Base-by-base conservation (phyloP, 1,140 invertebrate species). In the Papilio helenus region DNA sequence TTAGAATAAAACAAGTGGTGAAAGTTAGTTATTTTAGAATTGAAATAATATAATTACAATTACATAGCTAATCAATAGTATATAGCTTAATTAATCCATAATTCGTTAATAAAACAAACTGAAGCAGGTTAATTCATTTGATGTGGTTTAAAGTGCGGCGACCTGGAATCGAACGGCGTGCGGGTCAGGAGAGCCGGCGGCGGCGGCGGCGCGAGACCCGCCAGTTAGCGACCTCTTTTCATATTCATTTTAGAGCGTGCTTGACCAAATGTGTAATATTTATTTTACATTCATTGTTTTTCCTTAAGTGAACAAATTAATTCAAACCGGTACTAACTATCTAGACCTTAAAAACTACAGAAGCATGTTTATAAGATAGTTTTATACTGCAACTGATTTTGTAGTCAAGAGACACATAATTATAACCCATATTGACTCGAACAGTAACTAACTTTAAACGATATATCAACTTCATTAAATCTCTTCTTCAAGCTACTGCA, bases 141-240 rank as follows among this genome's bases (percentile, higher is more conserved):
- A 73, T 49, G 72, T 46, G 20, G 44, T 34, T 46, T 1, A 23
- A 23, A 26, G 44, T 23, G 14, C 20, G 20, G n/a, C 20, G 72
- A 73, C 44, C 72, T 49, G 72, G 72, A 73, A 73, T 46, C 44
- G 72, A 73, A 73, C 72, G 5, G 9, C 0, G 44, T 2, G 5
- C 20, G 72, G 44, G 44, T 73, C 44, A 73, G 16, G 72, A 49
- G 72, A 49, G 20, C 34, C 34, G 29, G 29, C 29, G 4, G 4
- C 4, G 18, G 20, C 55, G 55, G 23, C 61, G 4, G 44, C 44
- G 34, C 34, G 46, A 55, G 16, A 51, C 49, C 49, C 5, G 26
- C 26, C 23, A 14, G 58, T 61, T 26, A 20, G n/a, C 20, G 23
- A 26, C 23, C 8, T n/a, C 8, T 14, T 65, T 65, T 29, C 10